Evolutionary conservation across 2,113 vertebrate genomes (phyloP).

Genomic region (Melozone crissalis): DNA sequence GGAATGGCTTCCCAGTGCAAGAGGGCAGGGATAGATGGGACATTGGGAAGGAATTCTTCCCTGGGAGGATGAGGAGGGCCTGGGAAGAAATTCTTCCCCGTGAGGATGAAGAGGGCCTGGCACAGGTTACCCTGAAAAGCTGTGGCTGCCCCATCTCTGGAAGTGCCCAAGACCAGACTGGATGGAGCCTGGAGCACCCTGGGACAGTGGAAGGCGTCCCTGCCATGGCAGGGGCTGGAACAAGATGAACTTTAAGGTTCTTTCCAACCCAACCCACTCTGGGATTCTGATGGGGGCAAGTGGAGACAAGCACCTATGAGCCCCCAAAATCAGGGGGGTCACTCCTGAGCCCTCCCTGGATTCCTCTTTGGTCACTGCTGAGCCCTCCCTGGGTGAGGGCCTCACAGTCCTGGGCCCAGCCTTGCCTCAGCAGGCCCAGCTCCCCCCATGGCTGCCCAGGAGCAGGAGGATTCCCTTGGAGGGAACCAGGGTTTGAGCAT

Average conservation of each 20-base stretch:
- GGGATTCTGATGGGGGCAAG: background rate
- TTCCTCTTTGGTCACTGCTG: too few relatives aligned
- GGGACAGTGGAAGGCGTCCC: accelerated
- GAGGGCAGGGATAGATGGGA: accelerated
- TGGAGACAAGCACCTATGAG: background rate
- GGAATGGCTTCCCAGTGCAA: too few relatives aligned
- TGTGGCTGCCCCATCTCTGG: background rate
- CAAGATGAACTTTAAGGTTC: background rate
- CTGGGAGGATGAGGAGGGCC: background rate
- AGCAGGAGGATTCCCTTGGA: background rate
- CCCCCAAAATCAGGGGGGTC: background rate
- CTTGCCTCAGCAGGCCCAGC: background rate
- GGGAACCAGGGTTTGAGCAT: background rate
- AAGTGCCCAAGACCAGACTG: background rate
- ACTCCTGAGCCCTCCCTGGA: background rate
- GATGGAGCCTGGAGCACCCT: accelerated
- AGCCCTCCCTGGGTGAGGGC: background rate
- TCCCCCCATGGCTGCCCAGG: accelerated
- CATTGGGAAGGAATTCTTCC: background rate
- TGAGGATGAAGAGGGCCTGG: background rate
- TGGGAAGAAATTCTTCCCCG: background rate
- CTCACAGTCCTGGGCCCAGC: background rate
- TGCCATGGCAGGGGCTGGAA: background rate
- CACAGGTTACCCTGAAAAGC: background rate
- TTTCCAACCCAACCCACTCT: background rate